phyloP scores from a whole-genome alignment of 2,113 vertebrate genomes.

The Neotoma lepida region DNA sequence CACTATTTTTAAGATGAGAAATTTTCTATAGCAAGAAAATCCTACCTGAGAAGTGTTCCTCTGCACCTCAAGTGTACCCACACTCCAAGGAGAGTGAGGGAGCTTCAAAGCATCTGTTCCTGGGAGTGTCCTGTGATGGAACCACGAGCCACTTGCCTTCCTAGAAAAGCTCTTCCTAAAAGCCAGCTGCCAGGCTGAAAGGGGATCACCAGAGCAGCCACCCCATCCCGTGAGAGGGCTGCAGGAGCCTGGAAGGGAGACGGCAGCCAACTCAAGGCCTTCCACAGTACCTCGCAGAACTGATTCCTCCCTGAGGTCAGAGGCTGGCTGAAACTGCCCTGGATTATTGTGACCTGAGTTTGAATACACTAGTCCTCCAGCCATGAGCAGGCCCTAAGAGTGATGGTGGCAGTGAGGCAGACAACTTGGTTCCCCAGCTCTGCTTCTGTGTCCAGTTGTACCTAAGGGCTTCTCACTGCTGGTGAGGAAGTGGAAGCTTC shows the following conservation, averaged over 20 bases:
- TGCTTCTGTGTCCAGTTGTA: accelerated
- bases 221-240: not conserved
- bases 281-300: not conserved
- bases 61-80: not conserved
- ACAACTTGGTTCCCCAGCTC: not conserved
- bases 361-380: too few species aligned
- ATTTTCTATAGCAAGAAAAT: not conserved
- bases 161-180: not conserved
- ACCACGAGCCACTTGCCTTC: not conserved
- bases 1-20: not conserved
- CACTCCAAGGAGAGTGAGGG: not conserved
- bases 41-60: not conserved
- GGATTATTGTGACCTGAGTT: not conserved
- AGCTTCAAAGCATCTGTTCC: not conserved
- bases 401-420: not conserved
- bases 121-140: not conserved
- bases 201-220: not conserved
- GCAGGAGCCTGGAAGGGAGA: not conserved
- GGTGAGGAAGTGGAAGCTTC: not conserved
- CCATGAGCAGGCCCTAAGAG: not conserved
- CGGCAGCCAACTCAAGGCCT: too few species aligned
- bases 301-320: not conserved
- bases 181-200: not conserved
- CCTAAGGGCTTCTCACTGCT: not conserved
- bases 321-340: not conserved